Conservation (phyloP, 2,888 invertebrate species). For the Rugalucina vietnamica region DNA sequence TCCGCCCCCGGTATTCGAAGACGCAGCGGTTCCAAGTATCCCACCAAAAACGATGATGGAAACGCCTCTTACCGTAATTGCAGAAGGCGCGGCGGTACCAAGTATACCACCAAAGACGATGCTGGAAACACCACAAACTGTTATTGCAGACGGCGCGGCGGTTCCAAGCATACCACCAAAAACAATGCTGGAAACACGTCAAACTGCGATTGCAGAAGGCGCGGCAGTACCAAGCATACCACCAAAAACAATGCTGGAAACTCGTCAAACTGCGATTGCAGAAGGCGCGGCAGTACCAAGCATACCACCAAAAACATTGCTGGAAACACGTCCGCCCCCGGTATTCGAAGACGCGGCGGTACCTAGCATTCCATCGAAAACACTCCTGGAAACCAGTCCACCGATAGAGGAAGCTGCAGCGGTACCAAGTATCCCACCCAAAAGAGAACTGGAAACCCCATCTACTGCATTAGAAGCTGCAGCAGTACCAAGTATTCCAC, state of each 20-base stretch:
- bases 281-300: neutral
- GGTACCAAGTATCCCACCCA: neutral
- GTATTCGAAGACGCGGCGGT: neutral
- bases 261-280: neutral
- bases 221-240: neutral
- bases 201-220: neutral
- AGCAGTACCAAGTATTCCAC: neutral
- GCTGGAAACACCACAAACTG: no score
- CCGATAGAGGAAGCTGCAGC: neutral
- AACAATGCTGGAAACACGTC: neutral
- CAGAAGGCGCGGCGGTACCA: no score
- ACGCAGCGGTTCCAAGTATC: neutral
- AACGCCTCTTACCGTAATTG: no score
- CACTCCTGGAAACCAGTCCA: neutral
- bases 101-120: neutral
- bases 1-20: no score
- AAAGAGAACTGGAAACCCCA: neutral
- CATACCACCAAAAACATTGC: neutral
- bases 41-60: no score
- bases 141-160: neutral
- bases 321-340: neutral
- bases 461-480: neutral
- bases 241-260: neutral
- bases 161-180: neutral
- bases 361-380: neutral